Evolutionary conservation across 2,113 vertebrate species (phyloP), one percentile per base, ranked within the genome.

Genomic region (Ceratotherium simum): DNA sequence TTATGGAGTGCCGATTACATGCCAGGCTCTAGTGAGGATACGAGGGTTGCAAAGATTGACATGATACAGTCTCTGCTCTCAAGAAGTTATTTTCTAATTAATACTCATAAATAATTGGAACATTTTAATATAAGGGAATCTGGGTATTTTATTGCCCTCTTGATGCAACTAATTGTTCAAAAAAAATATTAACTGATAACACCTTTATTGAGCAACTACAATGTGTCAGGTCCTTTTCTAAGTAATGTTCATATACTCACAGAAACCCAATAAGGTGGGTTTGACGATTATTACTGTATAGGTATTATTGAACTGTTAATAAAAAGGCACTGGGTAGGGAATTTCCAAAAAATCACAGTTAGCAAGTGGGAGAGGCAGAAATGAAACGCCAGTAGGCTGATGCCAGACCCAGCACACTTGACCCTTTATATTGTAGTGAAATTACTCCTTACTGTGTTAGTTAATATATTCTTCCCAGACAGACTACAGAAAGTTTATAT

Each of bases 341-440:
- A 79, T 96, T 92, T 81, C 7, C 29, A 51, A 51, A 51, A 58
- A 92, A 72, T 72, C 51, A 87, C 13, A 76, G 17, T 94, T 78
- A 91, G 56, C 54, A 70, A 94, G 64, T 42, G 4, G 4, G n/a
- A 82, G 13, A 81, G 16, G 13, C n/a, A 90, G 31, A 89, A 75
- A 70, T 91, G 60, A 95, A 95, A 82, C 1, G 27, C 10, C 23
- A 70, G 4, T 83, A 69, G 31, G 69, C 3, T 11, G 3, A 76
- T 62, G 27, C 33, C 62, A 92, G n/a, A n/a, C 2, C 11, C 31
- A 80, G 82, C 8, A 73, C 9, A 17, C 36, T 48, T 48, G 58
- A 54, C 31, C 18, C 86, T 81, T 60, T 64, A 2, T 64, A 27
- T 31, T 76, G 36, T 31, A 56, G 2, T 58, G 36, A 88, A 90